Evolutionary conservation across 2,113 vertebrate genomes (phyloP).

Genomic region (Grantiella picta): DNA sequence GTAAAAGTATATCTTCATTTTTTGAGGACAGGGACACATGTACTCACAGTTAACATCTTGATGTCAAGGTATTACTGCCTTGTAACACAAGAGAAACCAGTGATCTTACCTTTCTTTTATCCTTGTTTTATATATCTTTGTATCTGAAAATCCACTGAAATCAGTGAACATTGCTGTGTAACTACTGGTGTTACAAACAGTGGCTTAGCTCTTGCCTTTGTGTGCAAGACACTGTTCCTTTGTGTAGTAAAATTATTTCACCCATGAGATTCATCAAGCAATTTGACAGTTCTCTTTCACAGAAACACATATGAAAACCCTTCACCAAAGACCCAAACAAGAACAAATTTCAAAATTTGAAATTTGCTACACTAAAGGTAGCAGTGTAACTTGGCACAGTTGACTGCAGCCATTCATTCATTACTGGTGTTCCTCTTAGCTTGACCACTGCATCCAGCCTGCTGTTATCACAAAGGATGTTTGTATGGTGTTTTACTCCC

Average conservation of each 20-base stretch:
- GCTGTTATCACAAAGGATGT: constrained; percentile 97
- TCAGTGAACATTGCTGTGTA: accelerated
- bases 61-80: background rate
- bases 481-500: constrained; percentile 96
- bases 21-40: background rate
- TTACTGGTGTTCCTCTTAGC: constrained; percentile 67
- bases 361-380: background rate
- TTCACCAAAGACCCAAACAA: background rate
- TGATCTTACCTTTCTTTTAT: background rate
- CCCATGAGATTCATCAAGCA: background rate
- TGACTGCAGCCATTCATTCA: background rate
- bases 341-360: background rate
- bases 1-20: background rate
- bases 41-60: background rate
- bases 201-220: background rate
- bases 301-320: background rate
- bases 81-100: background rate
- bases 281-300: background rate
- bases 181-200: background rate
- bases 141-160: background rate
- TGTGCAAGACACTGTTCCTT: background rate
- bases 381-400: background rate
- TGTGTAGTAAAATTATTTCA: background rate
- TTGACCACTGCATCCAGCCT: constrained; percentile 98
- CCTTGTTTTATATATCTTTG: background rate